phyloP scores from a whole-genome alignment of 30 jellyfish, hydroid and myxozoan genomes.

The Chironex yamaguchii region DNA sequence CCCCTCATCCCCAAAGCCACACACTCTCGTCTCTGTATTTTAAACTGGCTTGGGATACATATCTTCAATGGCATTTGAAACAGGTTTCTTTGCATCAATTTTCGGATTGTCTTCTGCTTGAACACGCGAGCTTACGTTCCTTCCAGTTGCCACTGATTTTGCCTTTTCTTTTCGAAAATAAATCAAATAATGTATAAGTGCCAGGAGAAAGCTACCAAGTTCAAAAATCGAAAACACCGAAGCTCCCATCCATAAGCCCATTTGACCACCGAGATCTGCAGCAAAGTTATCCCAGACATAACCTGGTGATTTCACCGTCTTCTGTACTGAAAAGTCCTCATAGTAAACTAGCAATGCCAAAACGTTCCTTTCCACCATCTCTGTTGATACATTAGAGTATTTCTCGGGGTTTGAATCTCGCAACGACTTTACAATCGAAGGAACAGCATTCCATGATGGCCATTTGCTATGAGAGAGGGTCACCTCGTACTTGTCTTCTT shows the following conservation, averaged over 20 bases:
- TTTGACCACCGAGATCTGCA: constrained; percentile 50
- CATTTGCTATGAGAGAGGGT: constrained; percentile 21
- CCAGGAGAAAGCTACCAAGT: neutral
- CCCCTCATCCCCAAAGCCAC: too few relatives aligned
- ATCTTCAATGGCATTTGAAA: too few relatives aligned
- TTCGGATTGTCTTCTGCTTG: too few relatives aligned
- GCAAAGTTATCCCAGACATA: constrained; percentile 29
- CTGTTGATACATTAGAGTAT: neutral
- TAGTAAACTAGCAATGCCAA: constrained; percentile 31
- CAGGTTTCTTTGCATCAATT: too few relatives aligned
- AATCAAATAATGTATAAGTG: neutral
- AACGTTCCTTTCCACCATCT: neutral
- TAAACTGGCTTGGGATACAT: too few relatives aligned
- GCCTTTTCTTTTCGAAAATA: too few relatives aligned
- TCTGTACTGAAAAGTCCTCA: constrained; percentile 4
- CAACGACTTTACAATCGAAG: neutral
- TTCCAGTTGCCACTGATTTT: too few relatives aligned
- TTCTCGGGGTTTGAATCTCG: neutral
- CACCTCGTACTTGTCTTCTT: neutral
- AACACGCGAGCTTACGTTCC: too few relatives aligned
- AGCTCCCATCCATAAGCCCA: constrained; percentile 50
- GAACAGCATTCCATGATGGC: neutral
- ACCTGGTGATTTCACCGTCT: neutral
- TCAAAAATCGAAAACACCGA: constrained; percentile 41
- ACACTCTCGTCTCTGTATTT: too few relatives aligned